Base-by-base conservation (phyloP, 1,140 invertebrate genomes). In the Microplitis mediator region DNA sequence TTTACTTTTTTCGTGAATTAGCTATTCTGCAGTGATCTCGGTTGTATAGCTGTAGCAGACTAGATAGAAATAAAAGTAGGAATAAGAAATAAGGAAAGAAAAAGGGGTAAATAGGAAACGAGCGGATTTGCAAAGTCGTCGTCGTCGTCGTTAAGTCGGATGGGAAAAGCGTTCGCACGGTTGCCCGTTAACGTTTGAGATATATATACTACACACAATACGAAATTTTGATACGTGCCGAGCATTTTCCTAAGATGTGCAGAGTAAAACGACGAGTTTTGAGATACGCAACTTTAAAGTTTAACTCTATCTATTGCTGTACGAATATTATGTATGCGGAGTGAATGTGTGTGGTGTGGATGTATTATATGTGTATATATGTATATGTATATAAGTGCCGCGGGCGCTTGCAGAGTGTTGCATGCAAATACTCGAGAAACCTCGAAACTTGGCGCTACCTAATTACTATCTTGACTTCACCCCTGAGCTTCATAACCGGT, bases 381-480 rank as follows among this genome's bases (percentile, higher is more conserved):
- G 52, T 16, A 35, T 54, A 36, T 56, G 50, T 64, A 32, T 51
- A 35, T 34, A 35, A 39, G 67, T 11, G 45, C 45, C n/a, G 31
- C 13, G 14, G 52, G 54, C 65, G 31, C 60, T 70, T 69, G 69
- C 35, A 45, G 64, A 54, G 45, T 45, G 77, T 75, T 74, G 74
- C 75, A 82, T 83, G 81, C 82, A 83, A 85, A 86, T 84, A 82
- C 80, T 74, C 73, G 60, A 75, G 82, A 83, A 84, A 83, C 76
- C 81, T 83, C 81, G 79, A 84, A 86, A 86, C 84, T 86, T 86
- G 79, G 80, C 76, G 79, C 76, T 65, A 75, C 82, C 84, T 86
- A 85, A 86, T 86, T 85, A 85, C 84, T 85, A 85, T 85, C 83
- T 86, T 84, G 83, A 86, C 82, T 84, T 84, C 79, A 84, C 83